These are phyloP conservation scores for Sebastes schlegelii DNA, from an alignment of 2,113 vertebrate genomes.

Conservation along the genomic window DNA sequence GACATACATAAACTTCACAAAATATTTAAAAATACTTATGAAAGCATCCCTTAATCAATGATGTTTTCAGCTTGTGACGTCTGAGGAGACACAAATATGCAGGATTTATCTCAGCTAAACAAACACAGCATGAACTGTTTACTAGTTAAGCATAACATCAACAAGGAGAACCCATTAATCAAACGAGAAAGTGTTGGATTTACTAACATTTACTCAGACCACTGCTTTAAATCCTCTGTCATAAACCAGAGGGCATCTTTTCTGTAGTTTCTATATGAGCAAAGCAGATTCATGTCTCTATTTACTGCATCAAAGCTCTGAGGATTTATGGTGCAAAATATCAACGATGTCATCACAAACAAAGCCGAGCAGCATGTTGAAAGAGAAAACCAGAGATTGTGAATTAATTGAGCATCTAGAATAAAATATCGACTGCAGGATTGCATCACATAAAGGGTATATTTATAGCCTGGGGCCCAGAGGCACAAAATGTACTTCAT, in stretches of 20 bases:
- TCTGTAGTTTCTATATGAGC: not conserved
- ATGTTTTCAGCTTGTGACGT: not conserved
- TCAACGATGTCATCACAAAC: constrained; percentile 24
- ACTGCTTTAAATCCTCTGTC: not conserved
- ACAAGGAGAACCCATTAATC: not conserved
- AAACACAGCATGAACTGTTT: not conserved
- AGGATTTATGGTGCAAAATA: not conserved
- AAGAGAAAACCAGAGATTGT: constrained; percentile 18
- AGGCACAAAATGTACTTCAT: not conserved
- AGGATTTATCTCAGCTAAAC: not conserved
- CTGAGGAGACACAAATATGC: not conserved
- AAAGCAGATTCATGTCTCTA: constrained; percentile 4
- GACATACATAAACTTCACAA: not conserved
- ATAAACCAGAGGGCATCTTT: not conserved
- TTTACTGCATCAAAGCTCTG: constrained; percentile 1
- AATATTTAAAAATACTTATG: not conserved
- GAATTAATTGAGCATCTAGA: constrained; percentile 27
- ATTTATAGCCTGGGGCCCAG: constrained; percentile 10
- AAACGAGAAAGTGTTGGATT: not conserved
- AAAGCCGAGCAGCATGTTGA: constrained; percentile 4
- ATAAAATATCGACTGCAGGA: not conserved
- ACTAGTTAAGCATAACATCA: not conserved
- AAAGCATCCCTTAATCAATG: not conserved
- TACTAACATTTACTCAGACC: not conserved
- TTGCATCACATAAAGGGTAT: not conserved